A percentile compares a stretch with the other conserved stretches of the same genome.
phyloP scores from a whole-genome alignment of 1,140 invertebrate genomes.

The Cotesia vestalis region DNA sequence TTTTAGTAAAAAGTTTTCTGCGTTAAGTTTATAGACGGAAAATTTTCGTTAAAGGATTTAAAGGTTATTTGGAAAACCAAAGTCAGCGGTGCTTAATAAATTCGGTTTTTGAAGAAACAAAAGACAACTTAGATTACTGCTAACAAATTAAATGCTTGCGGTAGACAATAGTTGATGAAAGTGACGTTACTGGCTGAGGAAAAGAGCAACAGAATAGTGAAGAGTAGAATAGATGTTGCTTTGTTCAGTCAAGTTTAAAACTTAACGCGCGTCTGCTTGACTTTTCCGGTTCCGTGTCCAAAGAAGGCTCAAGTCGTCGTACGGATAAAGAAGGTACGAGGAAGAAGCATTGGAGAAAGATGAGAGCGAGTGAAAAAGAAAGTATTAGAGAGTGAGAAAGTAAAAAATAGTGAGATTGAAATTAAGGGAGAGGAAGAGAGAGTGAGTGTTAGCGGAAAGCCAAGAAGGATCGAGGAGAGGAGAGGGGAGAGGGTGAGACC shows the following conservation, averaged over 20 bases:
- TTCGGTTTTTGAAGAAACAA: constrained; percentile 2
- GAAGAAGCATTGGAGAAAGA: constrained; percentile 9
- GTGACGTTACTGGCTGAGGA: neutral
- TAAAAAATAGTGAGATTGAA: too few species aligned
- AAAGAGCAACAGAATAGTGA: neutral
- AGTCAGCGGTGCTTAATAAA: neutral
- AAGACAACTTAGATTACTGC: constrained; percentile 1
- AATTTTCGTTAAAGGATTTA: constrained; percentile 3
- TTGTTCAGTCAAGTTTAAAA: constrained; percentile 14
- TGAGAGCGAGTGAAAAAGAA: constrained; percentile 6
- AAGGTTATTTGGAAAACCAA: neutral
- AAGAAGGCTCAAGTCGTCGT: constrained; percentile 12
- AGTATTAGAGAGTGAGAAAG: neutral
- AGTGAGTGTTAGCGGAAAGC: neutral
- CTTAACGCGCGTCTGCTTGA: constrained; percentile 17
- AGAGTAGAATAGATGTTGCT: neutral
- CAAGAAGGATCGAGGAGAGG: constrained; percentile 6
- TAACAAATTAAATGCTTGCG: constrained; percentile 16
- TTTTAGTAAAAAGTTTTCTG: too few species aligned
- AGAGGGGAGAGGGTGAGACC: constrained; percentile 13
- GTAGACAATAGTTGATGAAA: constrained; percentile 16
- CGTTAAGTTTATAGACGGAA: neutral
- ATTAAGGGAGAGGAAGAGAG: too few species aligned
- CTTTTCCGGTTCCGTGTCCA: constrained; percentile 7
- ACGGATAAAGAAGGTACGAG: constrained; percentile 1